Evolutionary conservation across 2,113 vertebrate genomes (phyloP).

Genomic region (Perca schrenkii): DNA sequence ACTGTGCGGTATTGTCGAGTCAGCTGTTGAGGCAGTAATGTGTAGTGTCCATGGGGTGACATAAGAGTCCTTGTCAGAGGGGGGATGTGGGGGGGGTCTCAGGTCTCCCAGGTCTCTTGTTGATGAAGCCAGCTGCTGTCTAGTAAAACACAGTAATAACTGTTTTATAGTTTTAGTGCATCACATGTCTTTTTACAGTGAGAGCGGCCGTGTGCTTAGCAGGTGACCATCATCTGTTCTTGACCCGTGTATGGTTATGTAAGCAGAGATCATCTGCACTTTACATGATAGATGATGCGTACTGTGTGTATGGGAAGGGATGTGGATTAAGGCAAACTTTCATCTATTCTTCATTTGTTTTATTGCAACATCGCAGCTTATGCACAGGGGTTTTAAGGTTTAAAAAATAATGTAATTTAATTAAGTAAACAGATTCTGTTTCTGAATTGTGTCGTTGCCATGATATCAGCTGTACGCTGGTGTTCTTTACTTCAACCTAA

Average conservation of each 20-base stretch:
- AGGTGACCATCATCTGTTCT: neutral
- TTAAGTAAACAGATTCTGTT: too few relatives aligned
- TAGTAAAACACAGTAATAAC: neutral
- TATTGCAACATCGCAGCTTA: too few relatives aligned
- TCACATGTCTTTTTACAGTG: constrained; percentile 24
- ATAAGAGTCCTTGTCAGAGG: too few relatives aligned
- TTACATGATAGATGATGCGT: too few relatives aligned
- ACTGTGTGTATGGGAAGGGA: neutral
- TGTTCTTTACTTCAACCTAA: neutral
- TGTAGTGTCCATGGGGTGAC: too few relatives aligned
- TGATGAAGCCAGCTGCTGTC: neutral
- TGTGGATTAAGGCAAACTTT: neutral
- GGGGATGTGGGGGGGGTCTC: too few relatives aligned
- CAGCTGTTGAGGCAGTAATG: too few relatives aligned
- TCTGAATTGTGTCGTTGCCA: neutral
- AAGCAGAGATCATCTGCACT: neutral
- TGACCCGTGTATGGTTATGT: neutral
- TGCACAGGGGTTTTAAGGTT: too few relatives aligned
- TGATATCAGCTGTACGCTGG: neutral
- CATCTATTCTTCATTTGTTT: neutral
- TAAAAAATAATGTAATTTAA: too few relatives aligned
- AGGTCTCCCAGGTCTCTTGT: too few relatives aligned
- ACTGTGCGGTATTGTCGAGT: too few relatives aligned
- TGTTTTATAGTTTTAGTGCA: constrained; percentile 18
- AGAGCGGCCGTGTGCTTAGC: neutral